Evolutionary conservation across 2,113 vertebrate genomes (phyloP).

Genomic region (Chaetura pelagica): DNA sequence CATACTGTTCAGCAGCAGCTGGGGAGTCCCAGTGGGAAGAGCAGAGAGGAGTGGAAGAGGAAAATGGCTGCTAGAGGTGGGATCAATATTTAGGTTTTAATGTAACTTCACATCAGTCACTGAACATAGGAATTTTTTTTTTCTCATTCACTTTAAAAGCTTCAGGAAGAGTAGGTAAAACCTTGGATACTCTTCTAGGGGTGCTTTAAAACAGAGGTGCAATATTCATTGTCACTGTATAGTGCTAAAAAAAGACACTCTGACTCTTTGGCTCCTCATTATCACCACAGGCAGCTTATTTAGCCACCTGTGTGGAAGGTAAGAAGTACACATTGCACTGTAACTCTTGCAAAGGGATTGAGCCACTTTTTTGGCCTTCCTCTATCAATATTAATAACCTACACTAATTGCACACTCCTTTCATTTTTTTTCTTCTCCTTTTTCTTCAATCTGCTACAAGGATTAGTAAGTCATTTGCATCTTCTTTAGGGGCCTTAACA

Average conservation of each 20-base stretch:
- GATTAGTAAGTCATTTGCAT: slow-evolving; percentile 53
- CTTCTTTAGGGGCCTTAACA: slow-evolving; percentile 40
- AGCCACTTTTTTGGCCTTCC: background rate
- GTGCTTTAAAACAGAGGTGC: background rate
- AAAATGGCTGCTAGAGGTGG: background rate
- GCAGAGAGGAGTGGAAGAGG: background rate
- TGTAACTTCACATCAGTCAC: background rate
- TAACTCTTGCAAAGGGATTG: slow-evolving; percentile 10
- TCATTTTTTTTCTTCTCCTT: background rate
- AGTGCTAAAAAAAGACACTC: background rate
- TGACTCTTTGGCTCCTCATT: slow-evolving; percentile 12
- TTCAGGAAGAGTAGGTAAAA: background rate
- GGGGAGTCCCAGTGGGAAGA: background rate
- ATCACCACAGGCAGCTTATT: slow-evolving; percentile 17
- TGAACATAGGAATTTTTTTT: background rate
- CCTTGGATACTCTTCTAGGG: background rate
- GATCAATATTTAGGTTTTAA: background rate
- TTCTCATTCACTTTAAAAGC: background rate
- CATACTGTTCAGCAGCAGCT: background rate
- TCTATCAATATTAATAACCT: slow-evolving; percentile 53
- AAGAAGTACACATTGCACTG: background rate
- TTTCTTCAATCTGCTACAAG: slow-evolving; percentile 36
- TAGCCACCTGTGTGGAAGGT: slow-evolving; percentile 15
- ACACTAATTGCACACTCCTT: background rate
- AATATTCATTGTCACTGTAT: background rate